Conservation (phyloP, 2,113 vertebrate genomes). For the Cochlearius cochlearius region DNA sequence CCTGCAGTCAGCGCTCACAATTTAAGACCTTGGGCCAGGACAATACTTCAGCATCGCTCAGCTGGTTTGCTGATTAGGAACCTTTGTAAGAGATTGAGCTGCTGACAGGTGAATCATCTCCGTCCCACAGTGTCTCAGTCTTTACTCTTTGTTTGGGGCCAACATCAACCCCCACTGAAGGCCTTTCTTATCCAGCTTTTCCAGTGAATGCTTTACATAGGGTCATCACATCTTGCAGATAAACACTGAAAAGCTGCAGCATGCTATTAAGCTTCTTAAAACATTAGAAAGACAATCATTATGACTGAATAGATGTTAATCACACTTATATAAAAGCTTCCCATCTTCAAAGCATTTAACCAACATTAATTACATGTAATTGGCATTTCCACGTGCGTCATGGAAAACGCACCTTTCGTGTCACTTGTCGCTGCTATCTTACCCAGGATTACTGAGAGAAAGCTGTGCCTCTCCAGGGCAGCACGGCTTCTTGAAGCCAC, state of each 20-base stretch:
- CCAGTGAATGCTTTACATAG: not conserved
- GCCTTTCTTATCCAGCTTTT: not conserved
- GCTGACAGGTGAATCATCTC: constrained; percentile 25
- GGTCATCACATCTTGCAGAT: constrained; percentile 41
- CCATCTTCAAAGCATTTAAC: constrained; percentile 63
- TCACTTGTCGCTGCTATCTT: constrained; percentile 3
- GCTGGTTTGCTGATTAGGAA: not conserved
- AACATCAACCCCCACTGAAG: constrained; percentile 26
- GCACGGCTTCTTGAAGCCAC: not conserved
- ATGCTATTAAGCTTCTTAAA: constrained; percentile 41
- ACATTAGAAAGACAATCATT: constrained; percentile 56
- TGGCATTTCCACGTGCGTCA: constrained; percentile 19
- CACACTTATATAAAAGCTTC: constrained; percentile 48
- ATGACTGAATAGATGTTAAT: constrained; percentile 59
- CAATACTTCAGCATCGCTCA: not conserved
- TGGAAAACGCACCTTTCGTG: constrained; percentile 49
- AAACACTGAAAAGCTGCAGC: constrained; percentile 27
- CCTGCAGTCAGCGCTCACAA: not conserved
- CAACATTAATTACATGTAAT: constrained; percentile 67
- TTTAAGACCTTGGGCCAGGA: not conserved
- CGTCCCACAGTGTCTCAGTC: constrained; percentile 30
- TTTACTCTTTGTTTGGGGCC: constrained; percentile 34
- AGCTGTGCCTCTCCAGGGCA: not conserved
- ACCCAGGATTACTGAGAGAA: not conserved
- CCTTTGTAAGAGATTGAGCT: not conserved